Evolutionary conservation across 2,797 vertebrate species (phyloP).

Genomic region (Mycteria americana): DNA sequence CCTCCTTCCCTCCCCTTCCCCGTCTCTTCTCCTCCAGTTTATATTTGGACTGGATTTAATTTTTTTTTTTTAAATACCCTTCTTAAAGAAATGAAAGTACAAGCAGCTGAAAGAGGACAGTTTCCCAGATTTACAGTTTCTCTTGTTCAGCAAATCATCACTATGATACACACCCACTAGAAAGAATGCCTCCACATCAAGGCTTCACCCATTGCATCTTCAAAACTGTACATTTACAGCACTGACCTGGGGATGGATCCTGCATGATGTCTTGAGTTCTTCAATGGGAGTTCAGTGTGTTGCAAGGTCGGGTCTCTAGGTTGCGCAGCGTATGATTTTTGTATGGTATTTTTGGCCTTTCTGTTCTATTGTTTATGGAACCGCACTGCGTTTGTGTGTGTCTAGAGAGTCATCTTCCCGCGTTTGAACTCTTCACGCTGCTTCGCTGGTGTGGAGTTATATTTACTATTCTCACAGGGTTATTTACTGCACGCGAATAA

Average conservation of each 20-base stretch:
- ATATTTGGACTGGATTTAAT: not conserved
- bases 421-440: not conserved
- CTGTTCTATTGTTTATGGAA: not conserved
- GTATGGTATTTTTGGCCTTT: not conserved
- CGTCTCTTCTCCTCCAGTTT: not conserved
- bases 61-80: not conserved
- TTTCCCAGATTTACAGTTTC: not conserved
- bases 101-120: not conserved
- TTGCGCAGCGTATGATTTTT: not conserved
- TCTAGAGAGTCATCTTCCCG: slow-evolving; percentile 19
- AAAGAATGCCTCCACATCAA: not conserved
- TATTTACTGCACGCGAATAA: slow-evolving; percentile 51
- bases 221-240: not conserved
- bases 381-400: not conserved
- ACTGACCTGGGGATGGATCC: not conserved
- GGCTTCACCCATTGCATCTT: not conserved
- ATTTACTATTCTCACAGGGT: slow-evolving; percentile 51
- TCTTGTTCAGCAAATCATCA: not conserved
- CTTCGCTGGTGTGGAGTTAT: slow-evolving; percentile 5
- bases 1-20: not conserved
- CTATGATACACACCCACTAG: not conserved
- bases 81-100: not conserved
- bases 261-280: not conserved
- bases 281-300: not conserved
- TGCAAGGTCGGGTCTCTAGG: not conserved